A percentile compares a stretch with the other conserved stretches of the same genome.
Evolutionary conservation across 1,140 invertebrate genomes (phyloP).

Genomic region (Ladona fulva): DNA sequence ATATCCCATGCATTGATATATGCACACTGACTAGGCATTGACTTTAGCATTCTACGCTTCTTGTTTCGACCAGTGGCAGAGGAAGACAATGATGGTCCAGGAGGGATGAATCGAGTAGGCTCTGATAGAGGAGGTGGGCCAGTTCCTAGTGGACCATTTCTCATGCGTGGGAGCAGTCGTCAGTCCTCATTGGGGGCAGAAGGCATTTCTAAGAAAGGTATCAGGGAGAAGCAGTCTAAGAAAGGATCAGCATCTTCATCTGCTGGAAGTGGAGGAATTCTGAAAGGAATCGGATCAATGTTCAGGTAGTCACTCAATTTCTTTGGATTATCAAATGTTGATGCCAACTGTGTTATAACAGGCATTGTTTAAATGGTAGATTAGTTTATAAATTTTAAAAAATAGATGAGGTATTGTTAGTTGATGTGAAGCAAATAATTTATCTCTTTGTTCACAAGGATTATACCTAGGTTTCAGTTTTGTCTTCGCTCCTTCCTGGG

Average conservation of each 20-base stretch:
- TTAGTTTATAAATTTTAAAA: no score
- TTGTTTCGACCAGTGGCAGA: conserved; percentile 29
- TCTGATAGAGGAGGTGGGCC: neutral
- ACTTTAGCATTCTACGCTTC: conserved; percentile 11
- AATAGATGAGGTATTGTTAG: no score
- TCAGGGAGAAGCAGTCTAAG: conserved; percentile 46
- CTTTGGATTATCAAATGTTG: no score
- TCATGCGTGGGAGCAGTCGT: conserved; percentile 45
- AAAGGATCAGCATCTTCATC: conserved; percentile 37
- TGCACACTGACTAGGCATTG: neutral
- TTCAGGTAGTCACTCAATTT: conserved; percentile 59
- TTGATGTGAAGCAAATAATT: no score
- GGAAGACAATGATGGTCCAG: conserved; percentile 28
- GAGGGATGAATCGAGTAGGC: neutral
- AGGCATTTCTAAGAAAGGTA: conserved; percentile 47
- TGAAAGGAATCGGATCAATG: conserved; percentile 73
- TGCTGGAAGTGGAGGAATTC: conserved; percentile 44
- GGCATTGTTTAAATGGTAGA: no score
- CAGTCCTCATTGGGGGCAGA: conserved; percentile 58
- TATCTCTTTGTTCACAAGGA: no score
- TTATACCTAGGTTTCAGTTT: no score
- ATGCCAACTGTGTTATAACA: no score
- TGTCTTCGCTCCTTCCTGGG: no score
- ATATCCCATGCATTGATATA: neutral
- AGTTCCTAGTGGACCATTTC: neutral